phyloP scores from a whole-genome alignment of 2,888 invertebrate species.

The Xestia xanthographa region DNA sequence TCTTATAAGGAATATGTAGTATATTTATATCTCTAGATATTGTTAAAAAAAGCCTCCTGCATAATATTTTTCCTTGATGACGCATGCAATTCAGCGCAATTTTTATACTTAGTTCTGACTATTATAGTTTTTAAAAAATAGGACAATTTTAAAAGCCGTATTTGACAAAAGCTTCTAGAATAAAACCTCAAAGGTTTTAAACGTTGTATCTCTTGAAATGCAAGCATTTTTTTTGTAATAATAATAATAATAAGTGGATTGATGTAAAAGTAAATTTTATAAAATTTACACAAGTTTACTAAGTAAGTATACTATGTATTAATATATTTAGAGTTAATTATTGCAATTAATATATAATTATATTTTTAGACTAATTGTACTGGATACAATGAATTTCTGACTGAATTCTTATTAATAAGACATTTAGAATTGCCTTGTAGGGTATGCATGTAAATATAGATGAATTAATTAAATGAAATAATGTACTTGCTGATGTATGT shows the following conservation, averaged over 20 bases:
- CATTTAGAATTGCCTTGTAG: neutral
- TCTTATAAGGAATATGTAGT: neutral
- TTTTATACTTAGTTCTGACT: neutral
- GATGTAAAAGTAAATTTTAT: conserved; percentile 44
- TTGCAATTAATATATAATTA: conserved; percentile 40
- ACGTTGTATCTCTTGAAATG: too few species aligned
- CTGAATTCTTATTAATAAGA: conserved; percentile 35
- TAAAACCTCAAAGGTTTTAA: neutral
- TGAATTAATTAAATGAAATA: conserved; percentile 17
- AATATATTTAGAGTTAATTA: conserved; percentile 47
- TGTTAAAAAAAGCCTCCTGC: neutral
- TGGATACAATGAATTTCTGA: conserved; percentile 70
- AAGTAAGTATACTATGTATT: conserved; percentile 66
- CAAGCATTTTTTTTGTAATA: neutral
- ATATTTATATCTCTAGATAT: neutral
- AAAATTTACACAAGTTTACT: conserved; percentile 62
- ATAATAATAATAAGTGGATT: neutral
- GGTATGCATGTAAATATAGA: conserved; percentile 13
- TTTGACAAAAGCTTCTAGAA: neutral
- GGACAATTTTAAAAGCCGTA: neutral
- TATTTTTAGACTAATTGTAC: conserved; percentile 73
- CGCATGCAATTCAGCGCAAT: neutral
- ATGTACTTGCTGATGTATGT: neutral
- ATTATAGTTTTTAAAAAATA: neutral
- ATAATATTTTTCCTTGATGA: neutral